Base-by-base conservation (phyloP, 2,113 vertebrate species). In the Xiphias gladius region DNA sequence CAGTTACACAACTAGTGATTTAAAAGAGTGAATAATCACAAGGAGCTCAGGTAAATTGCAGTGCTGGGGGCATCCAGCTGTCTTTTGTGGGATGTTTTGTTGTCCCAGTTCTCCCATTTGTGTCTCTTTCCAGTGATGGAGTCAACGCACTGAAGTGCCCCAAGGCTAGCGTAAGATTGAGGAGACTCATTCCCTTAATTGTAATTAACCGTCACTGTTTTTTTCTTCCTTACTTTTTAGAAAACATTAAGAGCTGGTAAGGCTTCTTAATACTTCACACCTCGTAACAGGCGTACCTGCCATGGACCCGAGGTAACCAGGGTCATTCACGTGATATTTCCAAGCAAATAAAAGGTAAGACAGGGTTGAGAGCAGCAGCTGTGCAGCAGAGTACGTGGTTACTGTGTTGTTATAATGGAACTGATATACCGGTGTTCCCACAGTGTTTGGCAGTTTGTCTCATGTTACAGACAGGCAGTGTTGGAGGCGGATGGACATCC, bases 181-280 rank as follows among this genome's bases (percentile, higher is more conserved):
- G 57, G 75, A 76, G 72, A 82, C 67, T 65, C 86, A 74, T 85
- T 85, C 41, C 52, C 73, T 74, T 89, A 79, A 90, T 91, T 90
- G 83, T 93, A 93, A 91, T 92, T 91, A 92, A 92, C 73, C 79
- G 80, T 82, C 86, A 73, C 69, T 37, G 19, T 80, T 84, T 86
- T 73, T 43, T 37, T 73, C 48, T 65, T 58, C 12, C 14, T 59
- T 7, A 28, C 32, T 35, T 59, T 79, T 83, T 17, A 68, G 48
- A 13, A 77, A 70, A 75, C 65, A 72, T 68, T 39, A 69, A 48
- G 39, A 65, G 82, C 48, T 78, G 59, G 39, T 62, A 73, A 48
- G 37, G 41, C 66, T 55, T 54, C 39, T 48, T 32, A 69, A 59
- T 73, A 63, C 37, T 62, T 76, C 74, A 50, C 30, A 28, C 50